A percentile compares a stretch with the other conserved stretches of the same genome.
These are phyloP conservation scores for Macroglossus sobrinus DNA, from an alignment of 2,113 vertebrate genomes.

Conservation along the genomic window DNA sequence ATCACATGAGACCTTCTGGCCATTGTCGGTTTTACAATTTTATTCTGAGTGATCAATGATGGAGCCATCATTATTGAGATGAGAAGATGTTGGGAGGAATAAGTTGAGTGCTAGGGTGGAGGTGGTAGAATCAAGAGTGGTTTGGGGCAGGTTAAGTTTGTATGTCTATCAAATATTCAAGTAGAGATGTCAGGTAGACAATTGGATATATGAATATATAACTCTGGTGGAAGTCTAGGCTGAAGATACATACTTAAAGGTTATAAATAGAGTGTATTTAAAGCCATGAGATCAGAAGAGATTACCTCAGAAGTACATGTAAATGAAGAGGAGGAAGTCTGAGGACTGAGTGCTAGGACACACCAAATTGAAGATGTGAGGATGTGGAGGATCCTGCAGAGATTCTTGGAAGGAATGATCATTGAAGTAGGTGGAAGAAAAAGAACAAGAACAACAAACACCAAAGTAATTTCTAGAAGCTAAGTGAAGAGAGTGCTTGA, in stretches of 20 bases:
- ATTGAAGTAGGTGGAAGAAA: neutral
- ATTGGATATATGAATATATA: neutral
- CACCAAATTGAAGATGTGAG: neutral
- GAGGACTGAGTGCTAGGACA: neutral
- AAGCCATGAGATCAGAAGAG: neutral
- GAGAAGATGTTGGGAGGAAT: neutral
- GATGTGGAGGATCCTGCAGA: neutral
- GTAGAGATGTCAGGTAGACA: neutral
- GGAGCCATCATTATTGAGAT: neutral
- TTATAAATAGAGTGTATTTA: neutral
- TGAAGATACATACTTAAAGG: neutral
- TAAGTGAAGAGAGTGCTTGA: neutral
- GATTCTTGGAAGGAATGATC: neutral
- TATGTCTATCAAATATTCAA: neutral
- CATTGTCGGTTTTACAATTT: neutral
- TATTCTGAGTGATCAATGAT: neutral
- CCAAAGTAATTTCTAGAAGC: neutral
- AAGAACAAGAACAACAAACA: neutral
- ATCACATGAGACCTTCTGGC: neutral
- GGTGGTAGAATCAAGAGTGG: neutral
- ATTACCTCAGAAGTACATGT: neutral
- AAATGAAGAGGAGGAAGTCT: neutral
- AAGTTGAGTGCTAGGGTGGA: neutral
- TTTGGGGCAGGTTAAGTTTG: neutral
- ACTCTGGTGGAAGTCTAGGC: neutral